Evolutionary conservation across 2,888 invertebrate species (phyloP).

Genomic region (Lepidonotus clava): DNA sequence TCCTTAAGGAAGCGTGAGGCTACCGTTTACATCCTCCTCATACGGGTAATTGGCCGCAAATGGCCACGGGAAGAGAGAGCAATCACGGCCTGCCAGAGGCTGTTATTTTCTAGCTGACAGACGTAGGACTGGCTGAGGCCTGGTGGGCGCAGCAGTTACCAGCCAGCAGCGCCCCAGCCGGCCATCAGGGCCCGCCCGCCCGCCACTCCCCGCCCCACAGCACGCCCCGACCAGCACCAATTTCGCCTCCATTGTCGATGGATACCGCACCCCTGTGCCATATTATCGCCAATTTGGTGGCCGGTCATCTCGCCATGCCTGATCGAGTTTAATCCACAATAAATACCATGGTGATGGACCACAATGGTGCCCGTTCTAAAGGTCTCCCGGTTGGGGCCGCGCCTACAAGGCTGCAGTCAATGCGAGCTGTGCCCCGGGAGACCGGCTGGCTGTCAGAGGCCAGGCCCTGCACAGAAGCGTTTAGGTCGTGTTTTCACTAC

Average conservation of each 20-base stretch:
- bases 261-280: neutral
- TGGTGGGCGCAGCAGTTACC: neutral
- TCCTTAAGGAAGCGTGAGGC: neutral
- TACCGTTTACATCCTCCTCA: slow-evolving; percentile 14
- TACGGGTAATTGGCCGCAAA: neutral
- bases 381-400: neutral
- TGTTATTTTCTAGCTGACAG: neutral
- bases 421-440: neutral
- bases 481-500: slow-evolving; percentile 34
- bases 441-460: neutral
- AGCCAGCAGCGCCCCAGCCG: no score
- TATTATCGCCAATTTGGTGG: slow-evolving; percentile 17
- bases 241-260: neutral
- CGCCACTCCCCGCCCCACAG: neutral
- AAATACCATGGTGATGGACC: neutral
- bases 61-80: slow-evolving; percentile 1
- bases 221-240: neutral
- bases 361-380: neutral
- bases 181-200: no score
- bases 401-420: neutral
- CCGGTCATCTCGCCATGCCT: neutral
- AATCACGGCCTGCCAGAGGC: slow-evolving; percentile 4
- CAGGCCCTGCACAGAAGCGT: neutral
- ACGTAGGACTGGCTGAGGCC: neutral
- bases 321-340: slow-evolving; percentile 23